These are phyloP conservation scores for Oreortyx pictus DNA, from an alignment of 2,797 vertebrate genomes.

Conservation along the genomic window DNA sequence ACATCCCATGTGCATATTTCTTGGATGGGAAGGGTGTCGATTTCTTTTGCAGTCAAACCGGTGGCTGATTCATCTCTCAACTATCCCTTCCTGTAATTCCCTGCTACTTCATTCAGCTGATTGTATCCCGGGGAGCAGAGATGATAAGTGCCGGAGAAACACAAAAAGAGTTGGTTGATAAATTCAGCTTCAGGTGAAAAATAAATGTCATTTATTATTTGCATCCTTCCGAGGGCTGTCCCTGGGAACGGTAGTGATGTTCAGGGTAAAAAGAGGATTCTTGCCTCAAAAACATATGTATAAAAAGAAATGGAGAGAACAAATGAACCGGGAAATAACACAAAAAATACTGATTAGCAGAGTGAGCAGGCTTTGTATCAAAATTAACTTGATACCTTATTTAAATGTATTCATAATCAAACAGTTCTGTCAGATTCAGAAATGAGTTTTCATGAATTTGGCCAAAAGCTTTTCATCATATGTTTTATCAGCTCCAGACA, in stretches of 20 bases:
- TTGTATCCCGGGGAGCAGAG: neutral
- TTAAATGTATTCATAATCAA: neutral
- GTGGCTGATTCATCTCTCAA: conserved; percentile 52
- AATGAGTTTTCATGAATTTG: neutral
- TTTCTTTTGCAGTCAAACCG: conserved; percentile 46
- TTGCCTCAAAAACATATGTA: neutral
- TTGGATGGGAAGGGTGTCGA: conserved; percentile 28
- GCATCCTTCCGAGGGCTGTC: neutral
- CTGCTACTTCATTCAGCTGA: conserved; percentile 34
- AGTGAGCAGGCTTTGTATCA: neutral
- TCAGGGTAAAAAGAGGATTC: neutral
- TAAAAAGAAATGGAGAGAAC: neutral
- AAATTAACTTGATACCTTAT: neutral
- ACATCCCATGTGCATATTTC: neutral
- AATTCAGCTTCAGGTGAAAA: neutral
- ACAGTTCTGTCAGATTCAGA: neutral
- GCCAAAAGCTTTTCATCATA: neutral
- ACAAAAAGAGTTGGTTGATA: neutral
- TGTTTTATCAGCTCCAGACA: neutral
- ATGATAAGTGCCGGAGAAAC: conserved; percentile 20
- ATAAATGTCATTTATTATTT: neutral
- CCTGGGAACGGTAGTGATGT: neutral
- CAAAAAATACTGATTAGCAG: neutral
- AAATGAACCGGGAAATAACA: neutral
- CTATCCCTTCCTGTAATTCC: conserved; percentile 51